Conservation (phyloP, 2,888 invertebrate species). For the Artemia sp. region DNA sequence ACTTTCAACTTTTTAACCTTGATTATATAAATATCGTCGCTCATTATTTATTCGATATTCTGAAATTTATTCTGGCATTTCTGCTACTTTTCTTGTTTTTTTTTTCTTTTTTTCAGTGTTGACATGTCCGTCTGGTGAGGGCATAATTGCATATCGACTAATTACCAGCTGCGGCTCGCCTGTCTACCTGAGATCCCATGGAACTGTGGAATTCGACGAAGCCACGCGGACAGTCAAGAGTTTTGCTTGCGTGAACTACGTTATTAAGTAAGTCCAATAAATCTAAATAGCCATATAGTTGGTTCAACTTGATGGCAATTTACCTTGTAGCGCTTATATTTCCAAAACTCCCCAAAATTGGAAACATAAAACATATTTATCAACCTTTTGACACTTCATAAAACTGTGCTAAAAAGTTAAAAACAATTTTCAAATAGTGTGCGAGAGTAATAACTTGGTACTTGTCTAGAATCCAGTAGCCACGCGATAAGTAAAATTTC, state of each 20-base stretch:
- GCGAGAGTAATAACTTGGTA: too few relatives aligned
- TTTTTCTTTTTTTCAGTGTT: slow-evolving; percentile 24
- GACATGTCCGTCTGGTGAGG: slow-evolving; percentile 41
- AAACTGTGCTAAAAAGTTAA: too few relatives aligned
- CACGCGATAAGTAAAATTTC: too few relatives aligned
- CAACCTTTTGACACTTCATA: too few relatives aligned
- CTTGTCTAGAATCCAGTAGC: too few relatives aligned
- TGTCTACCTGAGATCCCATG: slow-evolving; percentile 64
- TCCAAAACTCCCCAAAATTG: too few relatives aligned
- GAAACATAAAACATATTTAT: too few relatives aligned
- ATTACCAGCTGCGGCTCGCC: slow-evolving; percentile 63
- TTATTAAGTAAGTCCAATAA: slow-evolving; percentile 37
- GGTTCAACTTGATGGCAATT: too few relatives aligned
- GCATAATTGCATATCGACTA: slow-evolving; percentile 68
- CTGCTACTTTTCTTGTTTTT: neutral
- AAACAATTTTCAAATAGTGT: too few relatives aligned
- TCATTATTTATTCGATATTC: slow-evolving; percentile 8
- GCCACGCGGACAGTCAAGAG: slow-evolving; percentile 58
- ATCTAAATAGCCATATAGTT: too few relatives aligned
- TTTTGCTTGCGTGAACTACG: slow-evolving; percentile 68
- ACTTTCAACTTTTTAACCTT: too few relatives aligned
- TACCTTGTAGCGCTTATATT: too few relatives aligned
- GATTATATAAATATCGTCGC: neutral
- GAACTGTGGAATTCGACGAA: slow-evolving; percentile 64
- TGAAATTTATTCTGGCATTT: neutral